Base-by-base conservation (phyloP, 1,140 invertebrate genomes). In the Schmidtea mediterranea region DNA sequence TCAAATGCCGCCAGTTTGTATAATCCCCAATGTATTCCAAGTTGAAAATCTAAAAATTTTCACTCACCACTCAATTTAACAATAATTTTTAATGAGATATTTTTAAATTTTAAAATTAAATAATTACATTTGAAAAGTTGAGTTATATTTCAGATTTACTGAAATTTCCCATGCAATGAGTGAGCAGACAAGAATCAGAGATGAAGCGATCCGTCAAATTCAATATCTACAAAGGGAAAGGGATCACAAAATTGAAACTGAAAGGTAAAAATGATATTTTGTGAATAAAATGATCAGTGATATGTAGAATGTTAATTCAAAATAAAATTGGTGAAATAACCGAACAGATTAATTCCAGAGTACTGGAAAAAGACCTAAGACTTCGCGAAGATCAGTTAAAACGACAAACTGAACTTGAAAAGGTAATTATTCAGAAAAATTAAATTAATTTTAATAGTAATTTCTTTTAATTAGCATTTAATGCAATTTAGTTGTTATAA, bases 361-460 rank as follows among this genome's bases (percentile, higher is more conserved):
- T 63, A 2, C 49, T 61, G n/a, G 48, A 54, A 10, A 62, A 62
- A 46, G 63, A 65, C 52, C 59, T 63, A 39, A 62, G 62, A 52
- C 53, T 64, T 1, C 52, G 59, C 39, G 63, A 63, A 48, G 63
- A 65, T 43, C 53, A 58, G 22, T 59, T 60, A 43, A 55, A 58
- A 9, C 60, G 59, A 52, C 58, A 54, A 45, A 40, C 54, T 38
- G 57, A 62, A 38, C 46, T 64, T 12, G 63, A 65, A 51, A 60
- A 57, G 55, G 62, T 65, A 49, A 36, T n/a, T n/a, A n/a, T n/a
- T n/a, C n/a, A n/a, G n/a, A n/a, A n/a, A n/a, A n/a, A n/a, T n/a
- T n/a, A n/a, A n/a, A n/a, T n/a, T n/a, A n/a, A n/a, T n/a, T n/a
- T n/a, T n/a, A n/a, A n/a, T n/a, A n/a, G n/a, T n/a, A n/a, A n/a